Conservation (phyloP, 2,797 vertebrate species). For the Alfaro cultratus region DNA sequence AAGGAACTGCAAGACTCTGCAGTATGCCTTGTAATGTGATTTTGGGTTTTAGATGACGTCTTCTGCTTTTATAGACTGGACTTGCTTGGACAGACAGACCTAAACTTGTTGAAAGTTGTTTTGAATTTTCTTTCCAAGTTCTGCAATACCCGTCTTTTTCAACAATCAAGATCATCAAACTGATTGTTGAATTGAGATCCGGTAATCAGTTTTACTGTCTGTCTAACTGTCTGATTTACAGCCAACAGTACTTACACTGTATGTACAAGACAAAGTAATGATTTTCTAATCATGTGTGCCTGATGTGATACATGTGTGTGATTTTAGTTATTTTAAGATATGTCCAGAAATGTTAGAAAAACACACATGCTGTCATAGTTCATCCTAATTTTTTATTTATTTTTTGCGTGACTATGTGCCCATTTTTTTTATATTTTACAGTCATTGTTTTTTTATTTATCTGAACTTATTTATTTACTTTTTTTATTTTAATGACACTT, state of each 20-base stretch:
- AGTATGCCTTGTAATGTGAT: not conserved
- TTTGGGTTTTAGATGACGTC: not conserved
- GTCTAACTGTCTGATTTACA: too few relatives aligned
- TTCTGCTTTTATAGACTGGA: not conserved
- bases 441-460: not conserved
- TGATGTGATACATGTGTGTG: not conserved
- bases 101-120: not conserved
- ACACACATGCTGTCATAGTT: not conserved
- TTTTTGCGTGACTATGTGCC: not conserved
- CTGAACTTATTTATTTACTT: not conserved
- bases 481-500: not conserved
- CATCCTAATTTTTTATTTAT: not conserved
- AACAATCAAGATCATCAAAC: not conserved
- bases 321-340: not conserved
- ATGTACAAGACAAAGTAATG: not conserved
- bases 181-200: too few relatives aligned
- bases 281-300: not conserved
- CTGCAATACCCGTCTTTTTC: not conserved
- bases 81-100: not conserved
- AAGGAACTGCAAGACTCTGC: not conserved
- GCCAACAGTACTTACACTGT: too few relatives aligned
- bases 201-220: too few relatives aligned
- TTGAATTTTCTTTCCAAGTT: not conserved
- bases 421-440: not conserved
- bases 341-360: not conserved